Base-by-base conservation (phyloP, 2,888 invertebrate genomes). In the Cosmorhoe ocellata region DNA sequence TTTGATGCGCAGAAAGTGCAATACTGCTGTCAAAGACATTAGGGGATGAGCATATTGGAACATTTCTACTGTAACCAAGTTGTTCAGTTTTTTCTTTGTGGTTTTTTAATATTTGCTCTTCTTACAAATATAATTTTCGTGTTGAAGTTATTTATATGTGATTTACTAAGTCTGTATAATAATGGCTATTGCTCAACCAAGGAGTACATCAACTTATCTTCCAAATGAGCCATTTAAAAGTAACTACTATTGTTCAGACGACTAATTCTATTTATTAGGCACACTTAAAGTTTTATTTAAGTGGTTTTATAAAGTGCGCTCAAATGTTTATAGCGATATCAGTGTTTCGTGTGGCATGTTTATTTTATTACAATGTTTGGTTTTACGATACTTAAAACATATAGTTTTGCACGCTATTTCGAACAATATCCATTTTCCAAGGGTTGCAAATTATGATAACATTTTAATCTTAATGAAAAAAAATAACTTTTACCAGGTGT, bases 241-340 rank as follows among this genome's bases (percentile, higher is more conserved):
- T 14, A 8, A 26, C 32, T 27, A 34, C 34, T 26, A 33, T 32
- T 39, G 33, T 33, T 42, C 26, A 31, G 40, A 34, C 24, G n/a
- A 42, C 31, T 42, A 37, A 43, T 43, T 37, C 47, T 53, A 44
- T 46, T 44, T 45, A 46, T 47, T 46, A 45, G 46, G 41, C 34
- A 8, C 38, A 45, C 51, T 56, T 47, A 56, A 60, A 56, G 48
- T 58, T 59, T 55, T 60, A 58, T 56, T 51, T 38, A 54, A 51
- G 56, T 56, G 54, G 58, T 54, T 59, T 56, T 47, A 53, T 53
- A 52, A 49, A 60, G 56, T 58, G 55, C 58, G 54, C 51, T 60
- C 48, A 34, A 44, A 56, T 53, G 56, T 60, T 60, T 58, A 58
- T 40, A 32, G 53, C 49, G 49, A 49, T 53, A 46, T 58, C 51